Evolutionary conservation across 2,888 invertebrate genomes (phyloP).

Genomic region (Protonemura montana): DNA sequence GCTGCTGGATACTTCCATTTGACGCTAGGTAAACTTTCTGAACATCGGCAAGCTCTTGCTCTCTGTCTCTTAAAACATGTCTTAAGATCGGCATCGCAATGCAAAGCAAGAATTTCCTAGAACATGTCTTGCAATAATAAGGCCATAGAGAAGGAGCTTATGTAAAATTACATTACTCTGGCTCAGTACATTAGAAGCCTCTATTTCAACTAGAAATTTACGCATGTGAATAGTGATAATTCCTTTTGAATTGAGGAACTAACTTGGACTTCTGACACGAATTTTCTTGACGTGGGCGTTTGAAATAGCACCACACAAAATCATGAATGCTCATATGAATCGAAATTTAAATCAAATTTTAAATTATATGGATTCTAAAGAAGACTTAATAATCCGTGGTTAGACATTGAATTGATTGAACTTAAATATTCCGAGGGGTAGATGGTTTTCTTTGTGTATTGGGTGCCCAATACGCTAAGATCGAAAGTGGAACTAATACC

Average conservation of each 20-base stretch:
- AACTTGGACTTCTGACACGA: no score
- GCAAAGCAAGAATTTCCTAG: not conserved
- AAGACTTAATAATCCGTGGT: not conserved
- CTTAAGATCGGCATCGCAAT: not conserved
- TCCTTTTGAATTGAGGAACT: not conserved
- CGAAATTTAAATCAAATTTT: not conserved
- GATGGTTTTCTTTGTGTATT: not conserved
- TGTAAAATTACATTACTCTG: not conserved
- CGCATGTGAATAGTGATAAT: not conserved
- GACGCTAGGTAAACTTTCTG: constrained; percentile 16
- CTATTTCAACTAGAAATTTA: not conserved
- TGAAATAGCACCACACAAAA: no score
- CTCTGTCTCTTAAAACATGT: not conserved
- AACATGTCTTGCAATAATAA: not conserved
- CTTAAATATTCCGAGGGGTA: not conserved
- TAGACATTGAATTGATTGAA: not conserved
- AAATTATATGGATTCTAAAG: not conserved
- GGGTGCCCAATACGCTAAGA: not conserved
- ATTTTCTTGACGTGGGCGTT: no score
- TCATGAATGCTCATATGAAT: not conserved
- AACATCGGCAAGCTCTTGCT: not conserved
- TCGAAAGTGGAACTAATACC: not conserved
- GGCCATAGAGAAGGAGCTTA: not conserved
- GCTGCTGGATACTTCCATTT: constrained; percentile 13
- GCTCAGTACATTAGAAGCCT: not conserved